Conservation (phyloP, 2,797 vertebrate genomes). For the Eidolon dupreanum region DNA sequence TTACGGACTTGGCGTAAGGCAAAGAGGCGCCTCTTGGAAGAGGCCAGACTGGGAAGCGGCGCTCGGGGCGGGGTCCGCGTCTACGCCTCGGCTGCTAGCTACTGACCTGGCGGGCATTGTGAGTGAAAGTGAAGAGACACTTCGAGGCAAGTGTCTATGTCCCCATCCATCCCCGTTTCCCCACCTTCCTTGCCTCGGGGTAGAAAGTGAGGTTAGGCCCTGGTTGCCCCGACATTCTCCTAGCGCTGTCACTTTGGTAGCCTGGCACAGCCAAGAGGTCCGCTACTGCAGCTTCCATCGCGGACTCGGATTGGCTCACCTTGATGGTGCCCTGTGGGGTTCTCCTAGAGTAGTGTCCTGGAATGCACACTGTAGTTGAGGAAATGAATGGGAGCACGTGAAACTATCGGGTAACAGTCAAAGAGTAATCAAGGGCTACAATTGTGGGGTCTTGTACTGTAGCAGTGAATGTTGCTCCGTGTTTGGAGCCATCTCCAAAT, state of each 20-base stretch:
- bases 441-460: background rate
- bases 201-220: background rate
- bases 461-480: no score
- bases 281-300: background rate
- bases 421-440: background rate
- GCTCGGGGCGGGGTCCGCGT: background rate
- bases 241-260: constrained; percentile 8
- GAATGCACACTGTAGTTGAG: background rate
- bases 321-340: background rate
- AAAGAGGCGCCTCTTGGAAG: background rate
- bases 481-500: background rate
- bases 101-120: background rate
- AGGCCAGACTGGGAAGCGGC: background rate
- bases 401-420: background rate
- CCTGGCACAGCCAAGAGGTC: background rate
- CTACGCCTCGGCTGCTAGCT: background rate
- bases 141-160: background rate
- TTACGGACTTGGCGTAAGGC: constrained; percentile 69
- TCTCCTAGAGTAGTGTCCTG: background rate
- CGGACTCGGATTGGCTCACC: background rate
- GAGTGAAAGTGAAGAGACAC: background rate
- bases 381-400: background rate
- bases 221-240: background rate
- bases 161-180: fast-evolving
- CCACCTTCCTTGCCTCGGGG: background rate